A percentile compares a stretch with the other conserved stretches of the same genome.
These are phyloP conservation scores for Masticophis lateralis DNA, from an alignment of 2,797 vertebrate species.

Conservation along the genomic window DNA sequence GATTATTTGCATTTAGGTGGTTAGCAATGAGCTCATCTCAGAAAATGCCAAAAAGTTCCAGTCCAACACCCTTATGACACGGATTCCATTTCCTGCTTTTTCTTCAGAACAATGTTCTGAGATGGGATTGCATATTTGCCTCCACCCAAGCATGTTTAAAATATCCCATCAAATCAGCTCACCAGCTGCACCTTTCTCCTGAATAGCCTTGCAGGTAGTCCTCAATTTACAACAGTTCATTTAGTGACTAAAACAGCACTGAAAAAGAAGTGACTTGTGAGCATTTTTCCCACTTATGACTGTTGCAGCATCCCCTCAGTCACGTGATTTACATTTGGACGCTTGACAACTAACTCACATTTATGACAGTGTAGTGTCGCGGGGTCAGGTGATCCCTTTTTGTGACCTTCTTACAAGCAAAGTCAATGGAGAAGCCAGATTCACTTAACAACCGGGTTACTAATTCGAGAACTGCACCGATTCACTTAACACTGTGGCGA, in stretches of 20 bases:
- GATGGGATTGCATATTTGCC: background rate
- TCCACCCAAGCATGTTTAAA: background rate
- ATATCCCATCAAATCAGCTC: background rate
- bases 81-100: background rate
- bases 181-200: background rate
- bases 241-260: background rate
- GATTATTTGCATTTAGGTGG: background rate
- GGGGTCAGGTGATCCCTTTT: background rate
- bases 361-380: background rate
- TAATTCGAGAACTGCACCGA: background rate
- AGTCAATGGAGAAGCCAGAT: background rate
- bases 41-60: no score
- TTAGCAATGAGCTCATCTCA: background rate
- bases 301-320: background rate
- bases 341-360: background rate
- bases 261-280: background rate
- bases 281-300: background rate
- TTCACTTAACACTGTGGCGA: background rate
- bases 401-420: background rate
- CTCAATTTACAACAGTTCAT: background rate
- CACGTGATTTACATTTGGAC: background rate
- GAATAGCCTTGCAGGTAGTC: background rate
- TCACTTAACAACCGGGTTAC: background rate
- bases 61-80: background rate
- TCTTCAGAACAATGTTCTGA: background rate